These are phyloP conservation scores for Chrysolina haemoptera DNA, from an alignment of 2,888 invertebrate genomes.

Conservation along the genomic window DNA sequence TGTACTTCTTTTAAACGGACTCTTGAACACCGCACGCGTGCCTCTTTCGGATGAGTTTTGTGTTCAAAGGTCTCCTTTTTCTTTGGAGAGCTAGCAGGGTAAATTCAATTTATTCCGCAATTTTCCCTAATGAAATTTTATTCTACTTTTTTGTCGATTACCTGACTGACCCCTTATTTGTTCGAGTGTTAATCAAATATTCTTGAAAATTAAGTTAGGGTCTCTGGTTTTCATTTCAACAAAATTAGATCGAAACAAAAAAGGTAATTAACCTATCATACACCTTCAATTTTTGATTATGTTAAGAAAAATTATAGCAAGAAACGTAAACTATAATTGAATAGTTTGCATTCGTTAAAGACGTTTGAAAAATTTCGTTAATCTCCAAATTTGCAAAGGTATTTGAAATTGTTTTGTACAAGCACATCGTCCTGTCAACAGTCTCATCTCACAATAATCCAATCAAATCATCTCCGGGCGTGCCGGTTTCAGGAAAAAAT, in stretches of 20 bases:
- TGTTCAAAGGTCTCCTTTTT: conserved; percentile 47
- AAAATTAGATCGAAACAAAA: not conserved
- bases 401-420: no score
- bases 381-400: no score
- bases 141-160: conserved; percentile 29
- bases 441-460: no score
- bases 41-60: conserved; percentile 61
- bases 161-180: conserved; percentile 9
- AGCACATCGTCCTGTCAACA: no score
- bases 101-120: conserved; percentile 53
- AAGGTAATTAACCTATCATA: no score
- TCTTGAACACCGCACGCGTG: conserved; percentile 65
- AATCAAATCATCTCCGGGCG: no score
- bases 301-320: no score
- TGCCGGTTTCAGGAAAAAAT: no score
- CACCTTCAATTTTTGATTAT: no score
- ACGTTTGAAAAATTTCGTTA: no score
- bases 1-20: conserved; percentile 59
- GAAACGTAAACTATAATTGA: no score
- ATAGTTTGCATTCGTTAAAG: no score
- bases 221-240: not conserved
- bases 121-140: conserved; percentile 35
- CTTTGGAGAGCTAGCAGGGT: conserved; percentile 28
- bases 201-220: not conserved
- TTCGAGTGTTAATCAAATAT: conserved; percentile 17